Percentiles rank a stretch among this genome's conserved stretches.
Conservation (phyloP, 1,140 invertebrate genomes). For the Leptoteleia sp. region DNA sequence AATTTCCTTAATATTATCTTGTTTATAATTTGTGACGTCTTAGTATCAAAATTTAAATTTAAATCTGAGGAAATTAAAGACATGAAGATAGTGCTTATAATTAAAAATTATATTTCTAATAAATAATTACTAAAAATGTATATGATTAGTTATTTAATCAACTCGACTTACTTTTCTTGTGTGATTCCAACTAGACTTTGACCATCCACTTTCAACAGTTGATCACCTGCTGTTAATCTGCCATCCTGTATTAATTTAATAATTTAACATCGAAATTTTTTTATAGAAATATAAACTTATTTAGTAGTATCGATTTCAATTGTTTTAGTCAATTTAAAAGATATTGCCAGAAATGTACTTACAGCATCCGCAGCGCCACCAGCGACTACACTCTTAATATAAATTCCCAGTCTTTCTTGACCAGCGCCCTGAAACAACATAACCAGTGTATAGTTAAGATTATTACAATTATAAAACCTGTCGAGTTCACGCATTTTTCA, state of each 20-base stretch:
- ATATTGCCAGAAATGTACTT: too few relatives aligned
- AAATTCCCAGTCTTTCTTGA: constrained; percentile 96
- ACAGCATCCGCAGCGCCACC: constrained; percentile 96
- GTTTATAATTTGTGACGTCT: too few relatives aligned
- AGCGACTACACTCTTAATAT: constrained; percentile 98
- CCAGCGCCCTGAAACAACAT: constrained; percentile 87
- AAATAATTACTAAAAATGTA: too few relatives aligned
- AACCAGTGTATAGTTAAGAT: constrained; percentile 55
- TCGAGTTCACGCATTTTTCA: constrained; percentile 10
- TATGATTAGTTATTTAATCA: not conserved
- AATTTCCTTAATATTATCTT: too few relatives aligned
- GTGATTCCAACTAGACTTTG: constrained; percentile 97
- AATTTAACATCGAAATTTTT: too few relatives aligned
- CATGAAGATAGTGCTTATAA: too few relatives aligned
- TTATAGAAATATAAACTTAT: too few relatives aligned
- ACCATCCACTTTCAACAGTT: constrained; percentile 97
- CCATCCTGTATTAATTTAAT: constrained; percentile 88
- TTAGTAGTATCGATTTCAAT: too few relatives aligned
- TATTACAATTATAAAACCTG: constrained; percentile 58
- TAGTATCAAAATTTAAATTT: too few relatives aligned
- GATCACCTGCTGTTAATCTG: constrained; percentile 96
- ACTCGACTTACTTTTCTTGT: constrained; percentile 89
- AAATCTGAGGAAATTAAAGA: too few relatives aligned
- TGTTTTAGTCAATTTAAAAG: too few relatives aligned
- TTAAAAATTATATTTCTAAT: too few relatives aligned